Conservation (phyloP, 2,888 invertebrate species). For the Anthoptus insignis region DNA sequence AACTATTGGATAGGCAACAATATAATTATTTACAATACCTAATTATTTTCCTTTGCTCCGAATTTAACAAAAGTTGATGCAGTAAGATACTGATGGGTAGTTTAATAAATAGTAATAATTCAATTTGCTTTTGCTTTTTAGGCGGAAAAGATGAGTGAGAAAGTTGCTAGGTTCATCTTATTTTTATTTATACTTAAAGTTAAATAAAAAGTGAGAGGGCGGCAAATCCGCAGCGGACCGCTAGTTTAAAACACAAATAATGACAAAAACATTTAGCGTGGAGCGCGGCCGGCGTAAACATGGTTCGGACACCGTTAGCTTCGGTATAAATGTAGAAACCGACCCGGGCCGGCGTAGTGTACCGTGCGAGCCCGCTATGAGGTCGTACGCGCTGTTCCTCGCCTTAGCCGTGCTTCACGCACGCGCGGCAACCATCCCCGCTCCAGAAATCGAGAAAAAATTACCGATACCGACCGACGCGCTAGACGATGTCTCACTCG, state of each 20-base stretch:
- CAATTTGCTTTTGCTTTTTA: too few relatives aligned
- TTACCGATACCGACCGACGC: constrained; percentile 54
- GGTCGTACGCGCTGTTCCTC: constrained; percentile 69
- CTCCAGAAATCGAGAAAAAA: constrained; percentile 54
- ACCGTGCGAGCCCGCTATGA: constrained; percentile 69
- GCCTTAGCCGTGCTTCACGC: constrained; percentile 64
- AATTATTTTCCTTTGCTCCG: too few relatives aligned
- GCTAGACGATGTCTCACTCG: constrained; percentile 53
- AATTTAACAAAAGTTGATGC: too few relatives aligned
- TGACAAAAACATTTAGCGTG: constrained; percentile 74
- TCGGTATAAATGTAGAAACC: constrained; percentile 71
- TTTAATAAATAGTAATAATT: too few relatives aligned
- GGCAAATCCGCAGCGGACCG: constrained; percentile 47
- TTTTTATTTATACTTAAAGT: background rate
- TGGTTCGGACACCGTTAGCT: constrained; percentile 72
- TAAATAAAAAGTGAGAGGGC: constrained; percentile 39
- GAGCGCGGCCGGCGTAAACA: constrained; percentile 65
- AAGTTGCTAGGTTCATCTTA: constrained; percentile 10
- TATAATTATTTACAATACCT: too few relatives aligned
- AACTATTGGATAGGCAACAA: too few relatives aligned
- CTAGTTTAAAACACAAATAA: constrained; percentile 73
- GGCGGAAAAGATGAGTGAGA: too few relatives aligned
- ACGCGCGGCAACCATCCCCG: constrained; percentile 67
- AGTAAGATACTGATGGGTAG: too few relatives aligned
- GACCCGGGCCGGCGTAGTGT: constrained; percentile 63